phyloP scores from a whole-genome alignment of 2,888 invertebrate genomes.

The Himalopsyche tibetana region DNA sequence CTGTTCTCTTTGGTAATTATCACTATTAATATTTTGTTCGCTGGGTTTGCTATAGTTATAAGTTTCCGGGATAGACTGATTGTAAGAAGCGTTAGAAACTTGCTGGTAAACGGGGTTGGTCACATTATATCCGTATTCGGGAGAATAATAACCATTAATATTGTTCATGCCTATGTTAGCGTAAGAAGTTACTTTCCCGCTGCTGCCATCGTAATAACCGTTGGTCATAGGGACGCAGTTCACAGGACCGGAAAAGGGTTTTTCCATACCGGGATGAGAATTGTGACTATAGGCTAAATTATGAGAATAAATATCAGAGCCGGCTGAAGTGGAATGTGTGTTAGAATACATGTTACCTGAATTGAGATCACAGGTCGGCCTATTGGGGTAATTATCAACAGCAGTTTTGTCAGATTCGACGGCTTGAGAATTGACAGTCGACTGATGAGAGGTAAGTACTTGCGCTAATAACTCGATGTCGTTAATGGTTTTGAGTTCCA shows the following conservation, averaged over 20 bases:
- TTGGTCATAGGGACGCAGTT: slow-evolving; percentile 47
- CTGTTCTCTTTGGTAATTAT: slow-evolving; percentile 55
- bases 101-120: slow-evolving; percentile 53
- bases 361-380: slow-evolving; percentile 32
- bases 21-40: slow-evolving; percentile 50
- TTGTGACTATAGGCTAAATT: slow-evolving; percentile 44
- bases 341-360: slow-evolving; percentile 52
- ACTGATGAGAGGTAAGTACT: slow-evolving; percentile 74
- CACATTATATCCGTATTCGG: slow-evolving; percentile 55
- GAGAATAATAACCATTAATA: slow-evolving; percentile 57
- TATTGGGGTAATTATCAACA: slow-evolving; percentile 14
- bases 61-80: slow-evolving; percentile 37
- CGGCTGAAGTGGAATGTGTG: slow-evolving; percentile 54
- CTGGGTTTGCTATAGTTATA: slow-evolving; percentile 41
- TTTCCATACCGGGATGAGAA: background rate
- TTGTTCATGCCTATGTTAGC: slow-evolving; percentile 46
- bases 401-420: background rate
- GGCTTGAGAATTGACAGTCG: slow-evolving; percentile 15
- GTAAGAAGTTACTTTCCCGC: slow-evolving; percentile 41
- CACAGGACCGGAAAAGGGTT: slow-evolving; percentile 24
- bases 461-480: slow-evolving; percentile 93
- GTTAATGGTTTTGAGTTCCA: slow-evolving; percentile 94
- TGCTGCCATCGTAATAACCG: slow-evolving; percentile 46
- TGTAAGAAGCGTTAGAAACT: slow-evolving; percentile 51
- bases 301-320: slow-evolving; percentile 46